phyloP scores from a whole-genome alignment of 2,888 invertebrate genomes.

The Lasius platythorax region DNA sequence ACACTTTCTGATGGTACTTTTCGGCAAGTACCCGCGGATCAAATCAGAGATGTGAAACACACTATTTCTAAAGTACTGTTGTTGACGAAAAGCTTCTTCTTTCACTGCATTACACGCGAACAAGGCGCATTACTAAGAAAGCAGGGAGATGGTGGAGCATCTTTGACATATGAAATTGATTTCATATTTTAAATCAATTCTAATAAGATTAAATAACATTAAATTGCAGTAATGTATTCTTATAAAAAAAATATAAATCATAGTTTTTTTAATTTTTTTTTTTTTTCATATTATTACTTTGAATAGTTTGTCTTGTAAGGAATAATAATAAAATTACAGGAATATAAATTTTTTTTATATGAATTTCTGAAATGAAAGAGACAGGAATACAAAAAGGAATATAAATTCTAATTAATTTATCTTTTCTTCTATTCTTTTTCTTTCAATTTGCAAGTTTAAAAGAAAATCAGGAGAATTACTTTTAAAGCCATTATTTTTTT shows the following conservation, averaged over 20 bases:
- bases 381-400: neutral
- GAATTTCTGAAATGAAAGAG: neutral
- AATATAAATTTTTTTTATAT: neutral
- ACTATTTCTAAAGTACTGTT: slow-evolving; percentile 2
- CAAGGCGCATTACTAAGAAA: neutral
- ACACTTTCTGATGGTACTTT: slow-evolving; percentile 31
- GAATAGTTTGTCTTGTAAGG: neutral
- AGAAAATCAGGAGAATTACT: neutral
- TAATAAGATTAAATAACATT: neutral
- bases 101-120: slow-evolving; percentile 1
- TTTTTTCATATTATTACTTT: neutral
- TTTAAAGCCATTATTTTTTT: neutral
- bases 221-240: neutral
- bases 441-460: slow-evolving; percentile 15
- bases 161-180: neutral
- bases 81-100: neutral
- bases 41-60: slow-evolving; percentile 36
- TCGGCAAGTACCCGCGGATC: slow-evolving; percentile 11
- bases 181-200: neutral
- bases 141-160: neutral
- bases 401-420: neutral
- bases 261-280: neutral
- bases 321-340: neutral
- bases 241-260: neutral
- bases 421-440: neutral